phyloP scores from a whole-genome alignment of 2,113 vertebrate genomes.

The Chaenocephalus aceratus region DNA sequence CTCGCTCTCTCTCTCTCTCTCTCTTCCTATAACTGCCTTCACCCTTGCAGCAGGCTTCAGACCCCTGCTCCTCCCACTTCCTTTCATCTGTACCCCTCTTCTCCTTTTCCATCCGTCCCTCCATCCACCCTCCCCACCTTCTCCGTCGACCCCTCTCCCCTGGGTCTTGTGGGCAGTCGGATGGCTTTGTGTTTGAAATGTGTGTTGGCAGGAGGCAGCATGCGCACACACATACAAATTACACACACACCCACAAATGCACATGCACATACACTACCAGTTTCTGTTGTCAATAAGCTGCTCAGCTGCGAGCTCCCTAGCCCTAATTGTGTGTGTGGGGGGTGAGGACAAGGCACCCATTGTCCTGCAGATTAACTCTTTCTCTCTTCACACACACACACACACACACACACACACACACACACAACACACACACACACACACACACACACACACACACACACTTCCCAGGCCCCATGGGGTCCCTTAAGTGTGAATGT shows the following conservation, averaged over 20 bases:
- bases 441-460: constrained; percentile 31
- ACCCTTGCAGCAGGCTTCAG: constrained; percentile 56
- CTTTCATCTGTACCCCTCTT: constrained; percentile 35
- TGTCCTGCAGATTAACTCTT: constrained; percentile 78
- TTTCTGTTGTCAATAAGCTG: constrained; percentile 70
- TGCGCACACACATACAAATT: constrained; percentile 17
- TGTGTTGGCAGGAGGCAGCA: constrained; percentile 66
- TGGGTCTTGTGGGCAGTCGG: constrained; percentile 69
- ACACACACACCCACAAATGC: constrained; percentile 30
- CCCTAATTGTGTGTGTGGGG: constrained; percentile 64
- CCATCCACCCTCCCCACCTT: neutral
- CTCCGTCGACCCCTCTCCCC: constrained; percentile 39
- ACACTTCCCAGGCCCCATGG: constrained; percentile 65
- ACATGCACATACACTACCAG: constrained; percentile 42
- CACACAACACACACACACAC: constrained; percentile 49
- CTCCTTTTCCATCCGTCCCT: constrained; percentile 16
- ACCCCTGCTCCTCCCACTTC: constrained; percentile 55
- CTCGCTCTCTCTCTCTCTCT: constrained; percentile 14
- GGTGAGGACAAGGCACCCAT: constrained; percentile 65
- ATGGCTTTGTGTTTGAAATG: constrained; percentile 81
- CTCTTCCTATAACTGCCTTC: constrained; percentile 30
- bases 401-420: constrained; percentile 53
- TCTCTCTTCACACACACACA: constrained; percentile 15
- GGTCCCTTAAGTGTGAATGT: constrained; percentile 81
- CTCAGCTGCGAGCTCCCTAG: constrained; percentile 75